phyloP scores from a whole-genome alignment of 2,113 vertebrate genomes.

The Pleuronectes platessa region DNA sequence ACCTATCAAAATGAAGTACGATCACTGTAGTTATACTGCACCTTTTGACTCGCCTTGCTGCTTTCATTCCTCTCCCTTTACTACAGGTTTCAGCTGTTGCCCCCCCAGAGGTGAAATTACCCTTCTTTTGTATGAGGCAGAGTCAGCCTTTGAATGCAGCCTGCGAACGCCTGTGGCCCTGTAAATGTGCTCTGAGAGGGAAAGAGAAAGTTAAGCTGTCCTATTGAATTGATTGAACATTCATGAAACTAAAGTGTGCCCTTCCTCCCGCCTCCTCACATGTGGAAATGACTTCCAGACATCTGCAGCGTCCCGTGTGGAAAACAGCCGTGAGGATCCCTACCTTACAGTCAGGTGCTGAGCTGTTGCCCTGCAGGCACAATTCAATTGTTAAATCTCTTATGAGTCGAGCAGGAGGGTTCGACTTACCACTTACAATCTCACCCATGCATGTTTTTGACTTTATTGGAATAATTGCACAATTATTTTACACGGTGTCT shows the following conservation, averaged over 20 bases:
- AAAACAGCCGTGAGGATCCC: conserved; percentile 81
- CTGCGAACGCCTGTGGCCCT: conserved; percentile 80
- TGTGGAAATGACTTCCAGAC: conserved; percentile 87
- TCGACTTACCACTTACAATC: conserved; percentile 67
- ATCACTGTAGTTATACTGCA: conserved; percentile 48
- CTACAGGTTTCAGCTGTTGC: conserved; percentile 68
- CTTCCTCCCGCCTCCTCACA: conserved; percentile 70
- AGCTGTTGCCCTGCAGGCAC: conserved; percentile 82
- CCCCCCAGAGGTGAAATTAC: conserved; percentile 76
- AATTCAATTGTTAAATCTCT: conserved; percentile 79
- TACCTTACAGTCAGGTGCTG: conserved; percentile 81
- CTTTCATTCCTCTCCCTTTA: conserved; percentile 26
- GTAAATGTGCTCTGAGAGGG: conserved; percentile 76
- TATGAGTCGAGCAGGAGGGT: conserved; percentile 64
- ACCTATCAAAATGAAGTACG: conserved; percentile 13
- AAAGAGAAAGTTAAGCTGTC: conserved; percentile 85
- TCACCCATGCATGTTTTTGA: conserved; percentile 49
- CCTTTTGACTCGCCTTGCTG: conserved; percentile 53
- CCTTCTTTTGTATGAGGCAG: conserved; percentile 70
- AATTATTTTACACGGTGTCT: conserved; percentile 61
- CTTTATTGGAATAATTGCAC: conserved; percentile 66
- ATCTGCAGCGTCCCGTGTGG: conserved; percentile 75
- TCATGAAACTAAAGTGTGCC: conserved; percentile 83
- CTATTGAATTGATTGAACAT: conserved; percentile 87
- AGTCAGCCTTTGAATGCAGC: conserved; percentile 77